These are phyloP conservation scores for Lycaon pictus DNA, from an alignment of 2,113 vertebrate species.

Conservation along the genomic window DNA sequence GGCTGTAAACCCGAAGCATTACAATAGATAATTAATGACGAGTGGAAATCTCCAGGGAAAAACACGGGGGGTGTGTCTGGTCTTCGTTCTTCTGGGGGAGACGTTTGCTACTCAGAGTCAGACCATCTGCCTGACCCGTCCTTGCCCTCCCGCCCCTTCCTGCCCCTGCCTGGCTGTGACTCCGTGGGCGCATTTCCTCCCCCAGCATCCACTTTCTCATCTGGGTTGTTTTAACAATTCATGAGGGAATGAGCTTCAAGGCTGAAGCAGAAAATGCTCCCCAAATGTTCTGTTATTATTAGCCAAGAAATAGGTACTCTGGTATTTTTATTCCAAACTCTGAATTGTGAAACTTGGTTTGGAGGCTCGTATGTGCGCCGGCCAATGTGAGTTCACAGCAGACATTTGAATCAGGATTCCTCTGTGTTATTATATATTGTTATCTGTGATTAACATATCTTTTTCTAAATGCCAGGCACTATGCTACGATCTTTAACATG, in stretches of 20 bases:
- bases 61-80: background rate
- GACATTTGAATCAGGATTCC: background rate
- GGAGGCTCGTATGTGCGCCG: background rate
- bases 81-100: background rate
- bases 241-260: background rate
- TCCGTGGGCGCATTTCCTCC: background rate
- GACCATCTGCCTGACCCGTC: fast-evolving
- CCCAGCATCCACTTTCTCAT: background rate
- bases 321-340: background rate
- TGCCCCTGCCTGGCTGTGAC: background rate
- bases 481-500: background rate
- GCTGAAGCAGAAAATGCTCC: background rate
- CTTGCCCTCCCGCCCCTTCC: background rate
- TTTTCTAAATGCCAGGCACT: background rate
- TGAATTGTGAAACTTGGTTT: background rate
- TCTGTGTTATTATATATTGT: background rate
- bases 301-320: background rate
- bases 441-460: background rate
- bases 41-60: background rate
- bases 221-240: background rate
- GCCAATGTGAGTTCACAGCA: background rate
- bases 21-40: background rate
- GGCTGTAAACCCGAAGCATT: constrained; percentile 1
- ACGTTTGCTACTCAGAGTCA: background rate
- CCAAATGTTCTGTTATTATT: background rate